phyloP scores from a whole-genome alignment of 1,140 invertebrate species.

The Parasteatoda tepidariorum region DNA sequence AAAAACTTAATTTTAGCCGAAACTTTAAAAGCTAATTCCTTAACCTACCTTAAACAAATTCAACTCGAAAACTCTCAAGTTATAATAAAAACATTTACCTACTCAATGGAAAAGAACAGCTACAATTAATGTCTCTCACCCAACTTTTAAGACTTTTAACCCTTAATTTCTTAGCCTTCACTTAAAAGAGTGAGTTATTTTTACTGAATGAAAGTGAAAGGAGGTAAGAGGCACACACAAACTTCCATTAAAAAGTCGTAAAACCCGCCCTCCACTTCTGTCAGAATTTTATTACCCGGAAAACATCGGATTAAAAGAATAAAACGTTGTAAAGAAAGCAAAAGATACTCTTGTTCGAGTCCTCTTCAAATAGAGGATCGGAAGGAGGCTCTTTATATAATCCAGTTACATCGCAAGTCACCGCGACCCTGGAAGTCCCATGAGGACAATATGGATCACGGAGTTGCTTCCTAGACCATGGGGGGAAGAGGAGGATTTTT shows the following conservation, averaged over 20 bases:
- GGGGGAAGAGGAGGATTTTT: neutral
- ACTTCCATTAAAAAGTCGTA: constrained; percentile 44
- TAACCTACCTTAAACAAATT: no score
- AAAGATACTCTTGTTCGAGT: neutral
- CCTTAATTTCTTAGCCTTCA: neutral
- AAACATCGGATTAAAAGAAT: constrained; percentile 41
- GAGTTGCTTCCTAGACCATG: constrained; percentile 35
- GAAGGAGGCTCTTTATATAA: constrained; percentile 22
- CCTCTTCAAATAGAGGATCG: neutral
- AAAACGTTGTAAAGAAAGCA: neutral
- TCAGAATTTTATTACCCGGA: constrained; percentile 17
- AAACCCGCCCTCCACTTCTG: constrained; percentile 26
- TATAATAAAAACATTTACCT: no score
- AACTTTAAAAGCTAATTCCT: neutral
- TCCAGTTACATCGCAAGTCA: constrained; percentile 49
- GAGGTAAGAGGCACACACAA: neutral
- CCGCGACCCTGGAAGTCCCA: constrained; percentile 15
- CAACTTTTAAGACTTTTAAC: constrained; percentile 5
- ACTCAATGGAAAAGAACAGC: neutral
- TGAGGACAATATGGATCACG: constrained; percentile 32
- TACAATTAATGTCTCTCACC: neutral
- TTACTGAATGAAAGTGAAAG: neutral
- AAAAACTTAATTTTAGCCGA: neutral
- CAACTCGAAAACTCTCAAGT: no score
- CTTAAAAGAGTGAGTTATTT: constrained; percentile 15